Evolutionary conservation across 1,140 invertebrate species (phyloP), one percentile per base, ranked within the genome.

Genomic region (Eumeta japonica): DNA sequence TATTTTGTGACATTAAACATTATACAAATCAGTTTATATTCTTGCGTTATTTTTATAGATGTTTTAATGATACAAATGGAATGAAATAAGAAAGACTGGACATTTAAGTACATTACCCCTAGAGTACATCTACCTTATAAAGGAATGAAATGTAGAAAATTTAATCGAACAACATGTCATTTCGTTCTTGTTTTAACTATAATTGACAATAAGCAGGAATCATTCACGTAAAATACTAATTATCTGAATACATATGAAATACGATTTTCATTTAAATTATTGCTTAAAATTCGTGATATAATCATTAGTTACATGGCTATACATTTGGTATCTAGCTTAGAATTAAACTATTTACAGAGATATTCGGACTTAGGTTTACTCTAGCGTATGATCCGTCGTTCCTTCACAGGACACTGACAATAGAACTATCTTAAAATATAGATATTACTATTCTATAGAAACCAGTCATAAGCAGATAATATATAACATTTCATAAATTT

Each of bases 331-430:
- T 63, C 54, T 52, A 51, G 27, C 52, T 27, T 58, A 62, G 61
- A 41, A 50, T 37, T 55, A 60, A 46, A 45, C 60, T 56, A 52
- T 73, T 70, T 65, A 73, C 70, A 70, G 65, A 7, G 63, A 55
- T 42, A 50, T 53, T 62, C 42, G 52, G 52, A 66, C 68, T 73
- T 73, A 73, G 68, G 68, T 70, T 63, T 66, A 66, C 65, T 70
- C 68, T 73, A 73, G 68, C 68, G 62, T 68, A 73, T 73, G 68
- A 67, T 62, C 56, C 45, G 58, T 70, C 62, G 20, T 62, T 67
- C 65, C 64, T 39, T 35, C 33, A 12, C 16, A 41, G 60, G 62
- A 62, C 56, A 67, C 62, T 46, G 47, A 30, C 12, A 30, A 30
- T 10, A 7, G 12, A 10, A 30, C 5, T 7, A 9, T 10, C 12